Conservation (phyloP, 2,113 vertebrate genomes). For the Semnopithecus entellus region DNA sequence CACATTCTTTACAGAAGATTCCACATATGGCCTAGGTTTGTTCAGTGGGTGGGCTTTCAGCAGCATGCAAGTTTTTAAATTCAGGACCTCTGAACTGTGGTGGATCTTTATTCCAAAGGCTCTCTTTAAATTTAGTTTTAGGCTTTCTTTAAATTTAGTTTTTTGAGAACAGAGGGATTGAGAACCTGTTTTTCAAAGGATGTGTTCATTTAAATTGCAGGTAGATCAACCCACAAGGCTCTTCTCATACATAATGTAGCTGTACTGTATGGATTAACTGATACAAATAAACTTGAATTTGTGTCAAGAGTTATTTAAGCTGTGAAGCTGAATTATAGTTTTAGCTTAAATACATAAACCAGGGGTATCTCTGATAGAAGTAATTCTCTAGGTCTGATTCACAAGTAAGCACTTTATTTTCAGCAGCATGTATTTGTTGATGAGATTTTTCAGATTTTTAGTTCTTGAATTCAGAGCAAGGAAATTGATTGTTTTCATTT, state of each 20-base stretch:
- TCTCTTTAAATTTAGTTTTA: slow-evolving; percentile 1
- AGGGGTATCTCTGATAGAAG: not conserved
- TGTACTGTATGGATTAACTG: not conserved
- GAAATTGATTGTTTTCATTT: not conserved
- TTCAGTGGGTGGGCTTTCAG: not conserved
- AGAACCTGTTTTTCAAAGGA: not conserved
- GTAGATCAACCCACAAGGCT: not conserved
- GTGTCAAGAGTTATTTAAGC: not conserved
- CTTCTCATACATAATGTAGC: not conserved
- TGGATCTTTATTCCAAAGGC: not conserved
- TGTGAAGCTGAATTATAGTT: not conserved
- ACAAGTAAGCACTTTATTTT: not conserved
- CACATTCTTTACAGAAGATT: not conserved
- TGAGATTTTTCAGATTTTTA: not conserved
- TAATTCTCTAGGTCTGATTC: not conserved
- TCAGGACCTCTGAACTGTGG: not conserved
- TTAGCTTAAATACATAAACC: not conserved
- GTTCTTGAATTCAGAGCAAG: not conserved
- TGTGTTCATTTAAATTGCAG: not conserved
- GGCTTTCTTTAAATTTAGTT: not conserved
- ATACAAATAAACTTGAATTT: not conserved
- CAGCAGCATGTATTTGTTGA: not conserved
- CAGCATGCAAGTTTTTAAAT: not conserved
- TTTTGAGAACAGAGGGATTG: not conserved
- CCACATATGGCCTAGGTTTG: not conserved